Base-by-base conservation (phyloP, 2,797 vertebrate species). In the Lophotriccus pileatus region DNA sequence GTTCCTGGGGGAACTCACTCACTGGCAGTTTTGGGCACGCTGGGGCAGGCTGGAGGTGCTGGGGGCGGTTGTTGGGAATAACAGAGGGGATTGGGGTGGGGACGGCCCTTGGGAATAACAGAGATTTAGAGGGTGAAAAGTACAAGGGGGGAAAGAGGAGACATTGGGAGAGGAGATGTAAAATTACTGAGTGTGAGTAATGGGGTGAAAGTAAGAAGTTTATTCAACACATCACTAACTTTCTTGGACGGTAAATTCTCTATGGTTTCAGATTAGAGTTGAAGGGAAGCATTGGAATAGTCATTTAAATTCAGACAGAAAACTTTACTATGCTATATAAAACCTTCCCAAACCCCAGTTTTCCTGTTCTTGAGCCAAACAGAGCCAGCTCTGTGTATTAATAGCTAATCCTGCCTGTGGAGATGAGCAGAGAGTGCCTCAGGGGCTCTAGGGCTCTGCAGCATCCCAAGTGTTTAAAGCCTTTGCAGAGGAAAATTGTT, bases 121-220 rank as follows among this genome's bases (percentile, higher is more conserved):
- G 76, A 70, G 87, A 83, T 85, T 91, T 55, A 88, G n/a, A 60
- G 66, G 52, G 83, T 94, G 96, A 68, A 72, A 94, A 79, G 73
- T 23, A 36, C 84, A 68, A 55, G 81, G 28, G 4, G 46, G 34
- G 73, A 77, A 77, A 79, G 84, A 85, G 41, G 78, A 82, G 81
- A 13, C 4, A 1, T 1, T 19, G 52, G 32, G 46, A 79, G 46
- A 62, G 67, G 58, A 92, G 73, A 68, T 46, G 60, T 77, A 5
- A 56, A 78, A 84, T 72, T 78, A 60, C 73, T 1, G 58, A 52
- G 67, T 34, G 1, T 90, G 83, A 95, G 88, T 91, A 89, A 92
- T 95, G 86, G 80, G 77, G 84, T 93, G 95, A 84, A 67, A 81
- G 80, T 5, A 93, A 92, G 81, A 69, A 66, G 89, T 84, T 90